These are phyloP conservation scores for Drosophila bocqueti DNA, from an alignment of 1,140 invertebrate species.

Conservation along the genomic window DNA sequence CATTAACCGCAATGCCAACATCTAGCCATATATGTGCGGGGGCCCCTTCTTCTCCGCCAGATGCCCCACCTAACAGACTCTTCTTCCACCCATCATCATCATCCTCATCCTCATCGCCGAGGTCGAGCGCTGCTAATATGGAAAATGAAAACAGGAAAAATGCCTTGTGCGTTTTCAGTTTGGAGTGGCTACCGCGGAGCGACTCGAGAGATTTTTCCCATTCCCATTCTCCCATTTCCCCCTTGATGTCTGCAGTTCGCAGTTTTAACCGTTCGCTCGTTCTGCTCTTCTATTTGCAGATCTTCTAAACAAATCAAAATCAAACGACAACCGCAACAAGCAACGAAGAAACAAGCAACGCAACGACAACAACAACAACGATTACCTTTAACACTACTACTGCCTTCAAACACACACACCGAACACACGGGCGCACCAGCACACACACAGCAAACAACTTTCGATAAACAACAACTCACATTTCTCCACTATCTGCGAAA, in stretches of 20 bases:
- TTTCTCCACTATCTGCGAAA: slow-evolving; percentile 37
- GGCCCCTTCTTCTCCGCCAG: slow-evolving; percentile 22
- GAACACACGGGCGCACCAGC: slow-evolving; percentile 31
- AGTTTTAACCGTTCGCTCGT: slow-evolving; percentile 36
- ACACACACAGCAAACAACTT: slow-evolving; percentile 74
- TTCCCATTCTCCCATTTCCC: slow-evolving; percentile 13
- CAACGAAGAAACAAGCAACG: slow-evolving; percentile 48
- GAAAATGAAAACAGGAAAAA: slow-evolving; percentile 84
- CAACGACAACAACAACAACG: slow-evolving; percentile 44
- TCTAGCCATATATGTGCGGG: slow-evolving; percentile 58
- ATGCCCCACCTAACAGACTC: slow-evolving; percentile 29
- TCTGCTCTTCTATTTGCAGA: slow-evolving; percentile 69
- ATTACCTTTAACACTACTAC: slow-evolving; percentile 40
- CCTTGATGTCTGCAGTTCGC: slow-evolving; percentile 16
- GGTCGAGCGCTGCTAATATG: slow-evolving; percentile 77
- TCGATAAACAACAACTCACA: slow-evolving; percentile 43
- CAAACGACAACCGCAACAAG: slow-evolving; percentile 59
- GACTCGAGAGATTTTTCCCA: slow-evolving; percentile 21
- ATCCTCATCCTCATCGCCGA: slow-evolving; percentile 37
- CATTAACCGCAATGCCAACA: slow-evolving; percentile 75
- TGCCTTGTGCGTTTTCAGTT: slow-evolving; percentile 57
- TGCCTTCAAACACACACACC: slow-evolving; percentile 41
- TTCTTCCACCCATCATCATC: slow-evolving; percentile 29
- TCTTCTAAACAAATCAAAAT: slow-evolving; percentile 66
- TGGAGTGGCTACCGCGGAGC: slow-evolving; percentile 45